phyloP scores from a whole-genome alignment of 2,888 invertebrate species.

The Gortyna flavago region DNA sequence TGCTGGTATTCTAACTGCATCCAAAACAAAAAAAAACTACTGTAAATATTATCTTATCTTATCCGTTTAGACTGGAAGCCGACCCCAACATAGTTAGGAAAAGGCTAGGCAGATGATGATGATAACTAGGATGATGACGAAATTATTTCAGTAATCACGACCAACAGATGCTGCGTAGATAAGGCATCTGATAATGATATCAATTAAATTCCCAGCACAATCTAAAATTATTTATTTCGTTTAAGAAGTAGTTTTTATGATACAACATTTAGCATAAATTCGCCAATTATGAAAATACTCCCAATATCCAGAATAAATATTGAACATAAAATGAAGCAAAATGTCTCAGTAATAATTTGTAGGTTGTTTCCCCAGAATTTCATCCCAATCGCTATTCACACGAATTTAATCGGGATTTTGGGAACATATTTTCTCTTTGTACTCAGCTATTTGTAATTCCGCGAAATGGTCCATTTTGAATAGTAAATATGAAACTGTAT shows the following conservation, averaged over 20 bases:
- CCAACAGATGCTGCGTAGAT: background rate
- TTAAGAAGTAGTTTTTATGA: background rate
- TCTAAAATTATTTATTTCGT: background rate
- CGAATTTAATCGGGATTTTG: background rate
- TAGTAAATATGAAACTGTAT: conserved; percentile 2
- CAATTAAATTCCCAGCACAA: background rate
- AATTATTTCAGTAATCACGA: background rate
- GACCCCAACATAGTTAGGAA: too few species aligned
- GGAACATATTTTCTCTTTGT: background rate
- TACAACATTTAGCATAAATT: background rate
- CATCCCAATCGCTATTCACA: background rate
- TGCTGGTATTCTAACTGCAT: too few species aligned
- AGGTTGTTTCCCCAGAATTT: conserved; percentile 13
- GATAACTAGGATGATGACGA: too few species aligned
- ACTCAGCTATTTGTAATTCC: background rate
- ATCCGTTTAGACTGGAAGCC: background rate
- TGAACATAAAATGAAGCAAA: background rate
- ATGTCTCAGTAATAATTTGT: background rate
- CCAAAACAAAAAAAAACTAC: too few species aligned
- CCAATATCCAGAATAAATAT: background rate
- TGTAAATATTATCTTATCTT: too few species aligned
- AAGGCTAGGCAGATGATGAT: too few species aligned
- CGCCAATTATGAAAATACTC: background rate
- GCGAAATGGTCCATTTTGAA: background rate
- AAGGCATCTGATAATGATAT: background rate